A percentile compares a stretch with the other conserved stretches of the same genome.
phyloP scores from a whole-genome alignment of 1,140 invertebrate species.

The Tetramorium alpestre region DNA sequence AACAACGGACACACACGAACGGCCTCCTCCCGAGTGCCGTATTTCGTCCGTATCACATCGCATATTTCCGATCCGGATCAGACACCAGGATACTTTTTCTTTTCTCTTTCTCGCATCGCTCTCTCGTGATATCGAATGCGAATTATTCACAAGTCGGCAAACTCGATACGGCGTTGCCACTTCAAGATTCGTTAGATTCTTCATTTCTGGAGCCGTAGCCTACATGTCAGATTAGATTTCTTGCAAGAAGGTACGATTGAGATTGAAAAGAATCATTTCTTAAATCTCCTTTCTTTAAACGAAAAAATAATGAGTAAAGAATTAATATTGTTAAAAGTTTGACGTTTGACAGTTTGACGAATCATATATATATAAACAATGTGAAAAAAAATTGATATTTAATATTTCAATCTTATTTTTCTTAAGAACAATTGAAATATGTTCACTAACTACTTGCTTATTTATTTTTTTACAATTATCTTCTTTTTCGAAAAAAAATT shows the following conservation, averaged over 20 bases:
- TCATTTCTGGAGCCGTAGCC: not conserved
- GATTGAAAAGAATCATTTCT: not conserved
- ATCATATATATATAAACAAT: not conserved
- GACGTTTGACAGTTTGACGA: not conserved
- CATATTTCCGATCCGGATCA: conserved; percentile 22
- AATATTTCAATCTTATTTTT: not conserved
- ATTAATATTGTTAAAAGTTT: not conserved
- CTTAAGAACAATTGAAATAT: not conserved
- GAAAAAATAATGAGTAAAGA: not conserved
- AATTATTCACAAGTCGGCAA: conserved; percentile 20
- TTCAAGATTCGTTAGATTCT: conserved; percentile 6
- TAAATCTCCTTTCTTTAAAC: not conserved
- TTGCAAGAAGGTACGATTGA: not conserved
- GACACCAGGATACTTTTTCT: not conserved
- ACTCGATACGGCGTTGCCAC: not conserved
- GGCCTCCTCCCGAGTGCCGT: not conserved
- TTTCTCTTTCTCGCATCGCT: not conserved
- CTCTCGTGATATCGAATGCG: not conserved
- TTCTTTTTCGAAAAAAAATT: not conserved
- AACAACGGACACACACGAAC: conserved; percentile 10
- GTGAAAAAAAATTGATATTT: not conserved
- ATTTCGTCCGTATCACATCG: conserved; percentile 21
- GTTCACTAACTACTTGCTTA: not conserved
- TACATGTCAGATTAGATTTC: not conserved
- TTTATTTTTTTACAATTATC: not conserved